Percentiles rank a stretch among this genome's conserved stretches.
Evolutionary conservation across 2,888 invertebrate species (phyloP).

Genomic region (Agrochola lychnidis): DNA sequence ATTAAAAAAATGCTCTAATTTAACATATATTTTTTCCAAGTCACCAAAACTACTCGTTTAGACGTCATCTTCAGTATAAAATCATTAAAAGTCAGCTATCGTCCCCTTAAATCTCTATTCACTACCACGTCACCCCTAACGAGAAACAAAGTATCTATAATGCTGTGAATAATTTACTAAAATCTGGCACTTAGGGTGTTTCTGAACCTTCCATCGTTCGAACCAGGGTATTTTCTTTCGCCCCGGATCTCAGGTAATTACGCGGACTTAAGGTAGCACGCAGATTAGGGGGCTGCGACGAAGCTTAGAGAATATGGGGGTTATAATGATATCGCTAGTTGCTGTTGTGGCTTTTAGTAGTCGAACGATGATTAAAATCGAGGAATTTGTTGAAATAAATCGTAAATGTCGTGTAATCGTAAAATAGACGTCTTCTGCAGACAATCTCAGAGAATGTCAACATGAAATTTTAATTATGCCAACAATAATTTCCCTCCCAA

Average conservation of each 20-base stretch:
- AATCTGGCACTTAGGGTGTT: slow-evolving; percentile 74
- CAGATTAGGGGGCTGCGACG: slow-evolving; percentile 72
- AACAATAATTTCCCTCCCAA: not conserved
- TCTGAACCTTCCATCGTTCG: slow-evolving; percentile 22
- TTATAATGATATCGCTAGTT: slow-evolving; percentile 30
- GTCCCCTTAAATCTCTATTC: slow-evolving; percentile 46
- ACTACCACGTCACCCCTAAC: slow-evolving; percentile 38
- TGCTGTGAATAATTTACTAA: slow-evolving; percentile 79
- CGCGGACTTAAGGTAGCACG: slow-evolving; percentile 79
- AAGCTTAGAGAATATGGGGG: slow-evolving; percentile 21
- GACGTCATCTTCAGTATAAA: no score
- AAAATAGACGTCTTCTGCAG: not conserved
- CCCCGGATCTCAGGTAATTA: slow-evolving; percentile 80
- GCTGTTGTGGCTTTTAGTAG: not conserved
- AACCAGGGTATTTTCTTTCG: slow-evolving; percentile 80
- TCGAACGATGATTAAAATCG: not conserved
- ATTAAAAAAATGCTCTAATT: no score
- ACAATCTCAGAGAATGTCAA: not conserved
- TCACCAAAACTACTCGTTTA: no score
- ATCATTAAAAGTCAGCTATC: no score
- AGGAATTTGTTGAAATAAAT: not conserved
- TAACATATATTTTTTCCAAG: no score
- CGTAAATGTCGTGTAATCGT: not conserved
- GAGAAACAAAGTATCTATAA: slow-evolving; percentile 63
- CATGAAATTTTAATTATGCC: not conserved